Evolutionary conservation across 2,113 vertebrate species (phyloP).

Genomic region (Rhizomys pruinosus): DNA sequence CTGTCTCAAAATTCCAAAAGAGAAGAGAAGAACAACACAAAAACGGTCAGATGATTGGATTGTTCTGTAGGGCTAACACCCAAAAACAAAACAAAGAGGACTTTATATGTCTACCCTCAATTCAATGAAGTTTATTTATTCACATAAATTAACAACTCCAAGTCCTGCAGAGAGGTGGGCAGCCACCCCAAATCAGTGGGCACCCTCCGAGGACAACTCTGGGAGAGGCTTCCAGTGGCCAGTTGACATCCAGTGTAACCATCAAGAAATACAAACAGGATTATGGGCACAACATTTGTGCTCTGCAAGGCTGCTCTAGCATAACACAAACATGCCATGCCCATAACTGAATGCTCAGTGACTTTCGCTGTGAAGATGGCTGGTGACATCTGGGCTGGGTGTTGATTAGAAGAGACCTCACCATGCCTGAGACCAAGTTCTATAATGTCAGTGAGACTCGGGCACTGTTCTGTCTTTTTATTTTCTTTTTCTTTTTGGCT

Average conservation of each 20-base stretch:
- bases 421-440: fast-evolving
- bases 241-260: conserved; percentile 29
- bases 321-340: conserved; percentile 26
- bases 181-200: conserved; percentile 55
- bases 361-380: conserved; percentile 37
- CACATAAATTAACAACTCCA: conserved; percentile 75
- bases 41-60: conserved; percentile 61
- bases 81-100: conserved; percentile 68
- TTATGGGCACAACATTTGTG: conserved; percentile 66
- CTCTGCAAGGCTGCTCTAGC: conserved; percentile 24
- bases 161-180: conserved; percentile 67
- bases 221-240: conserved; percentile 61
- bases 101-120: conserved; percentile 75
- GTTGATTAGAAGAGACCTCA: not conserved
- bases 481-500: not conserved
- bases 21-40: not conserved
- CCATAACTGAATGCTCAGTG: conserved; percentile 18
- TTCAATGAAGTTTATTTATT: conserved; percentile 65
- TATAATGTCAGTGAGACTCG: not conserved
- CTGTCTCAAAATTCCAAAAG: not conserved
- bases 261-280: conserved; percentile 47
- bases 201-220: conserved; percentile 33
- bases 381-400: not conserved
- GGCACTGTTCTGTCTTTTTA: not conserved
- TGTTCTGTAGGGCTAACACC: conserved; percentile 67